Conservation (phyloP, 2,113 vertebrate species). For the Colistium nudipinnis region DNA sequence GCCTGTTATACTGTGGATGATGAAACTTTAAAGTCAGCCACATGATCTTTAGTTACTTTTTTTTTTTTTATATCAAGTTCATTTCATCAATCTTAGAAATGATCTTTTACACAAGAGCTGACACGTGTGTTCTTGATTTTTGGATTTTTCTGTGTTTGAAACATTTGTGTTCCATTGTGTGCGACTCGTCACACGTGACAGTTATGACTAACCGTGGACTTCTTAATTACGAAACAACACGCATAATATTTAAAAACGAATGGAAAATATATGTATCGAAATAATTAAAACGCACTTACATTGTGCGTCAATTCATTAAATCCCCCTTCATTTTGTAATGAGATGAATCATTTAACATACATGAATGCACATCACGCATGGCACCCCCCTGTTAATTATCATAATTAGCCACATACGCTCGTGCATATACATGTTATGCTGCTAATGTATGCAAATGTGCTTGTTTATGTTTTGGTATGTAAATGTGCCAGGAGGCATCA, state of each 20-base stretch:
- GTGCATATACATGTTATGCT: constrained; percentile 10
- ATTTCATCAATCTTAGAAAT: too few relatives aligned
- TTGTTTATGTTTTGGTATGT: constrained; percentile 33
- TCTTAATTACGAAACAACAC: background rate
- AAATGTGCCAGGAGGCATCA: constrained; percentile 14
- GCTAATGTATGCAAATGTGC: constrained; percentile 40
- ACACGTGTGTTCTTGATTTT: background rate
- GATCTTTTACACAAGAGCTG: background rate
- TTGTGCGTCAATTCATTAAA: background rate
- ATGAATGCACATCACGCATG: background rate
- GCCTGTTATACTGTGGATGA: background rate
- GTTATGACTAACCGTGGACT: too few relatives aligned
- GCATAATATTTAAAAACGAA: background rate
- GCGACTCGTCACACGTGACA: background rate
- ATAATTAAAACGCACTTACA: background rate
- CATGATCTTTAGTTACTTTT: too few relatives aligned
- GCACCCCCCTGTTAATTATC: constrained; percentile 20
- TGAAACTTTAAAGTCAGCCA: too few relatives aligned
- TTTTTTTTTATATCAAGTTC: too few relatives aligned
- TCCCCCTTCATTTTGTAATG: background rate
- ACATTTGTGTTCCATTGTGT: background rate
- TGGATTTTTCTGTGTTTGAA: background rate
- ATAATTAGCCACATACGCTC: constrained; percentile 13
- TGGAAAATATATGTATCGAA: background rate
- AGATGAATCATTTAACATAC: background rate